These are phyloP conservation scores for Labeo rohita DNA, from an alignment of 2,113 vertebrate species.

Conservation along the genomic window DNA sequence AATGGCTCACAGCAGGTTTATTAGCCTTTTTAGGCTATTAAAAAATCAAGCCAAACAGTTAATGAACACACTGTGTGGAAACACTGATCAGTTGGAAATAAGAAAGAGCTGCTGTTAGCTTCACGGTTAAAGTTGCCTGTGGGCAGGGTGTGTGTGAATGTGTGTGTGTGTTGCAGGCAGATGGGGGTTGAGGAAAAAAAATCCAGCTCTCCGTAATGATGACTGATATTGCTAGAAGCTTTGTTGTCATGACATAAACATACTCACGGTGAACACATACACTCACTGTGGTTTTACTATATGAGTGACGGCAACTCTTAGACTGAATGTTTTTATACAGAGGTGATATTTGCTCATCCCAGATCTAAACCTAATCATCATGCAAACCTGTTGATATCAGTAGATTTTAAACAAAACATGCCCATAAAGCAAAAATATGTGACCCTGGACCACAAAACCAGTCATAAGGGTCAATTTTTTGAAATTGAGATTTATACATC, in stretches of 20 bases:
- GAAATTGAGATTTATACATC: too few species aligned
- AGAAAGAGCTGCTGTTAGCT: constrained; percentile 9
- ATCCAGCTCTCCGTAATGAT: background rate
- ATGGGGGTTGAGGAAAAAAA: constrained; percentile 9
- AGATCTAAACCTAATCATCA: background rate
- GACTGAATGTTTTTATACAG: background rate
- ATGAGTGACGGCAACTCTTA: background rate
- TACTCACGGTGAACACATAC: background rate
- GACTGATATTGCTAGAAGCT: background rate
- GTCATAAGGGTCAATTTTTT: too few species aligned
- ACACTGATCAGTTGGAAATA: background rate
- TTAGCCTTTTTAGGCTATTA: background rate
- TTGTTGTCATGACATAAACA: background rate
- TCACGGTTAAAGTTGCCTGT: constrained; percentile 42
- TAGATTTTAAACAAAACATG: background rate
- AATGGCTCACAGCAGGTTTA: background rate
- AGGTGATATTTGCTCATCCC: background rate
- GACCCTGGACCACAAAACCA: too few species aligned
- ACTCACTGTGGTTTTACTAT: background rate
- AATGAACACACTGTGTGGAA: background rate
- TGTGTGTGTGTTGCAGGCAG: constrained; percentile 20
- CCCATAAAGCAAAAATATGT: background rate
- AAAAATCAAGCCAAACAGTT: background rate
- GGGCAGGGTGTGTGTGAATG: constrained; percentile 17
- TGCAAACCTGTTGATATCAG: background rate